Evolutionary conservation across 2,888 invertebrate genomes (phyloP).

Genomic region (Ochropacha duplaris): DNA sequence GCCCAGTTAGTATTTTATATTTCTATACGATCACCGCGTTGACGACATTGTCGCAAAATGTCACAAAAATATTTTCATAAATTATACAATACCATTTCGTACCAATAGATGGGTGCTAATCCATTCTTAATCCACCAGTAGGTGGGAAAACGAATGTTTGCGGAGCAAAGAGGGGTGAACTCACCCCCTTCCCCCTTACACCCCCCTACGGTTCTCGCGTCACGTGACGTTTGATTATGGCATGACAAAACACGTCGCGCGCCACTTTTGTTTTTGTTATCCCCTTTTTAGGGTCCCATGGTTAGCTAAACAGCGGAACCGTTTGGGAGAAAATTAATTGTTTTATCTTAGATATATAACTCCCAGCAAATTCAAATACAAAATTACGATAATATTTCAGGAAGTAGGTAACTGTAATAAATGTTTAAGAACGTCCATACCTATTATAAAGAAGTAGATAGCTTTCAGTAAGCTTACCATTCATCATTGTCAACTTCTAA

Average conservation of each 20-base stretch:
- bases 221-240: conserved; percentile 39
- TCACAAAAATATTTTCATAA: not conserved
- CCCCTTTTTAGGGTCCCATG: conserved; percentile 33
- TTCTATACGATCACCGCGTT: too few relatives aligned
- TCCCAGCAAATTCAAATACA: too few relatives aligned
- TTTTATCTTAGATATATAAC: not conserved
- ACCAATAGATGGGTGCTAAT: conserved; percentile 29
- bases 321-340: not conserved
- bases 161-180: conserved; percentile 21
- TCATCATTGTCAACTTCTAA: conserved; percentile 1
- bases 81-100: conserved; percentile 7
- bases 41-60: too few relatives aligned
- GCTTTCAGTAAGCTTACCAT: conserved; percentile 12
- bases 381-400: too few relatives aligned
- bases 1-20: too few relatives aligned
- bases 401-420: too few relatives aligned
- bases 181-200: conserved; percentile 22
- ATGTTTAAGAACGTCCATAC: too few relatives aligned
- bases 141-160: conserved; percentile 48
- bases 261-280: conserved; percentile 45
- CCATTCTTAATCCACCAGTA: conserved; percentile 48
- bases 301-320: conserved; percentile 12
- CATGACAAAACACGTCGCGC: conserved; percentile 63
- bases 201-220: conserved; percentile 28
- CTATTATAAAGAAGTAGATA: not conserved